Base-by-base conservation (phyloP, 1,140 invertebrate genomes). In the Platorchestia sp. region DNA sequence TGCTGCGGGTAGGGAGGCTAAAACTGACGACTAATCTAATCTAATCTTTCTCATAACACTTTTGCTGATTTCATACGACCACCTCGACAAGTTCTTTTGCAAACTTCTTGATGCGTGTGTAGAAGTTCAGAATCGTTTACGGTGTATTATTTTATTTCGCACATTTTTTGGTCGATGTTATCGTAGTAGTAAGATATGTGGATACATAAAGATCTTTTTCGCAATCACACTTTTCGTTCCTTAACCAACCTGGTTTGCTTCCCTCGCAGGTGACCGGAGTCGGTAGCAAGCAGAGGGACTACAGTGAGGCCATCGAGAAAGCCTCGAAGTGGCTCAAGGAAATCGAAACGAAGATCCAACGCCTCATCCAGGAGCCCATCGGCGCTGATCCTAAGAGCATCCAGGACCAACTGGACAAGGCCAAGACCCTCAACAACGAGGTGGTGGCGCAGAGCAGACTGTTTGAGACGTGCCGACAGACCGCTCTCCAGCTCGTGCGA, bases 351-450 rank as follows among this genome's bases (percentile, higher is more conserved):
- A 98, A 98, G 97, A 98, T 98, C 0, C 98, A 98, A 5, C 98
- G 98, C 90, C 97, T 98, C 40, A 97, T 99, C 41, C 98, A 98
- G 16, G 99, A 99, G 97, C 98, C 98, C 0, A 97, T 99, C 91
- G 98, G 98, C 47, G 98, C 98, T 0, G 99, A 99, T 96, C 98
- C 99, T 0, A 98, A 98, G 97, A 98, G 98, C 45, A 98, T 99
- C 0, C 98, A 99, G 97, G 98, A 99, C 86, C 99, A 99, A 97
- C 97, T 99, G 51, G 98, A 98, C 95, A 98, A 98, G 95, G 98
- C 99, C 0, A 99, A 99, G 97, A 97, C 98, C 0, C 97, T 99
- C 7, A 98, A 99, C 97, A 98, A 98, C 96, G 99, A 99, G 97
- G 98, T 99, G 51, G 97, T 99, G 5, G 98, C 98, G 0, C 99